Evolutionary conservation across 2,113 vertebrate species (phyloP).

Genomic region (Fukomys damarensis): DNA sequence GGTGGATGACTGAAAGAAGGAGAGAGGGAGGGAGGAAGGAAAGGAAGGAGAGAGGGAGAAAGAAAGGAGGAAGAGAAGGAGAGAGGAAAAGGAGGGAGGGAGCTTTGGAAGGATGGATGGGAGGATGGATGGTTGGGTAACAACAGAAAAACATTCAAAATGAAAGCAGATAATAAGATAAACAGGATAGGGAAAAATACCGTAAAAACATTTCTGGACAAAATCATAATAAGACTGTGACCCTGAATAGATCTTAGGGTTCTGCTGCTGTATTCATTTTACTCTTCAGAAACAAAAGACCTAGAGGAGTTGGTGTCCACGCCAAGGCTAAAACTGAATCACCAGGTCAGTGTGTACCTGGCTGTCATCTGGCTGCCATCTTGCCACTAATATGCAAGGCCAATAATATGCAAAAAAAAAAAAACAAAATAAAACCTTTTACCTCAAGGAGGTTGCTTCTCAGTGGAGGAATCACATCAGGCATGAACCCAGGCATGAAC

Average conservation of each 20-base stretch:
- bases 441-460: neutral
- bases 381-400: neutral
- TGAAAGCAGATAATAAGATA: neutral
- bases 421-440: neutral
- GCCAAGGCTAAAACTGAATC: neutral
- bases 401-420: neutral
- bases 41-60: too few species aligned
- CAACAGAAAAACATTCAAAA: slow-evolving; percentile 4
- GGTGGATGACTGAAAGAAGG: neutral
- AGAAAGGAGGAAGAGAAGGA: neutral
- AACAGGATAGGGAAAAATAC: neutral
- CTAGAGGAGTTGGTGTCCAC: neutral
- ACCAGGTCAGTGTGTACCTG: neutral
- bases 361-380: neutral
- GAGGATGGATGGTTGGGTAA: neutral
- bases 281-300: neutral
- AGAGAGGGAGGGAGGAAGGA: neutral
- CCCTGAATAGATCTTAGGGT: neutral
- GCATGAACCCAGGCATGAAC: neutral
- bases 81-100: neutral
- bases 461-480: neutral
- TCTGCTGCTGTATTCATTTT: neutral
- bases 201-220: neutral
- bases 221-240: neutral
- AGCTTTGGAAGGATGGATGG: neutral